phyloP scores from a whole-genome alignment of 2,113 vertebrate species.

The Castor canadensis region DNA sequence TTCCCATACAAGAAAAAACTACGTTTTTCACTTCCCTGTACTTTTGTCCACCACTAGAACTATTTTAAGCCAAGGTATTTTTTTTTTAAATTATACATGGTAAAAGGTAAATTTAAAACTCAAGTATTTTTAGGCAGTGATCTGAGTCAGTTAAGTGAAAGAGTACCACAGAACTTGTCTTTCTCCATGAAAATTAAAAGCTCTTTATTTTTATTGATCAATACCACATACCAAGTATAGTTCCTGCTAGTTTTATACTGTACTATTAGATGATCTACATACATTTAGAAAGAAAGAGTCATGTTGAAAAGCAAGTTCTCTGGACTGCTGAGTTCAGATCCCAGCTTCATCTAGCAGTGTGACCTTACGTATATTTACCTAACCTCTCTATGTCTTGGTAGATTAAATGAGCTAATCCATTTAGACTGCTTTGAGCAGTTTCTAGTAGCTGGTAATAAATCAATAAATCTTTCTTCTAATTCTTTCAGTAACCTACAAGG shows the following conservation, averaged over 20 bases:
- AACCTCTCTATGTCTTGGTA: neutral
- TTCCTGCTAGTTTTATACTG: neutral
- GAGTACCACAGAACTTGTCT: neutral
- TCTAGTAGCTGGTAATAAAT: neutral
- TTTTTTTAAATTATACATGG: neutral
- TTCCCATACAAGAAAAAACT: slow-evolving; percentile 49
- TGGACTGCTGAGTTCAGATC: neutral
- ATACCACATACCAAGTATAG: neutral
- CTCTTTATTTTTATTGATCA: slow-evolving; percentile 11
- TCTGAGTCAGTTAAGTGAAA: neutral
- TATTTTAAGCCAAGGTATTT: slow-evolving; percentile 30
- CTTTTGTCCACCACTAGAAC: neutral
- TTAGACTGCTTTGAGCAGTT: neutral
- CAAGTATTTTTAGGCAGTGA: slow-evolving; percentile 20
- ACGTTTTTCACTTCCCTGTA: neutral
- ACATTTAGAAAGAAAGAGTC: slow-evolving; percentile 2
- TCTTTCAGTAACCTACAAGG: neutral
- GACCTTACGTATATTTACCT: neutral
- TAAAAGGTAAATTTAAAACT: neutral
- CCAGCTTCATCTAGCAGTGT: neutral
- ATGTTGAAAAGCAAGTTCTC: neutral
- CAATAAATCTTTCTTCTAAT: neutral
- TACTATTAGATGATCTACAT: neutral
- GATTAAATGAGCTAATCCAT: neutral
- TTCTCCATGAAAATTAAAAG: neutral